These are phyloP conservation scores for Hypanus sabinus DNA, from an alignment of 2,113 vertebrate species.

Conservation along the genomic window DNA sequence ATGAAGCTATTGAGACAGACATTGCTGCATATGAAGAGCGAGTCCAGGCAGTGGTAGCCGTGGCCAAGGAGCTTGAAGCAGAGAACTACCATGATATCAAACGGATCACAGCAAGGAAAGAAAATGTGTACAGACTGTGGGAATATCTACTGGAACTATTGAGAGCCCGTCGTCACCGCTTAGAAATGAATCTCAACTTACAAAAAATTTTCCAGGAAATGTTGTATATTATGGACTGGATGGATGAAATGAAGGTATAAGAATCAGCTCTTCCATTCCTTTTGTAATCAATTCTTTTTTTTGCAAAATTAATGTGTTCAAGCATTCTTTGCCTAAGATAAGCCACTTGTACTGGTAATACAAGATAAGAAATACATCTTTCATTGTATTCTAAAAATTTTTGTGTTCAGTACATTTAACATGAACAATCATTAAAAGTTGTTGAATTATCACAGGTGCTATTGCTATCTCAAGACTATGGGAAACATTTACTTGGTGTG, in stretches of 20 bases:
- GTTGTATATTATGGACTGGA: slow-evolving; percentile 98
- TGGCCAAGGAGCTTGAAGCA: slow-evolving; percentile 79
- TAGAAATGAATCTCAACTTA: slow-evolving; percentile 88
- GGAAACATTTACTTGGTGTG: slow-evolving; percentile 86
- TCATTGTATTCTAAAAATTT: neutral
- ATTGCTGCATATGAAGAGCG: slow-evolving; percentile 88
- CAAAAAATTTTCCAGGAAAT: slow-evolving; percentile 97
- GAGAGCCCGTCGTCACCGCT: slow-evolving; percentile 71
- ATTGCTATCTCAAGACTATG: slow-evolving; percentile 87
- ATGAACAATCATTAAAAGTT: neutral
- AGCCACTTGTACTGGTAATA: neutral
- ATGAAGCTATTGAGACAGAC: slow-evolving; percentile 92
- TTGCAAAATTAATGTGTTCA: neutral
- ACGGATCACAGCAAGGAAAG: slow-evolving; percentile 77
- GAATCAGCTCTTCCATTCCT: neutral
- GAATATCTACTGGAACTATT: slow-evolving; percentile 91
- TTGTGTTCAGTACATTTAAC: neutral
- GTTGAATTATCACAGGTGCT: slow-evolving; percentile 64
- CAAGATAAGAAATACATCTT: neutral
- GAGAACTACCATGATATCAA: slow-evolving; percentile 92
- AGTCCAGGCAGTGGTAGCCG: slow-evolving; percentile 81
- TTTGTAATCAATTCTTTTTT: neutral
- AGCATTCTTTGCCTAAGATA: neutral
- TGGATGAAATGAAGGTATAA: slow-evolving; percentile 95
- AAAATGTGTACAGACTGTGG: slow-evolving; percentile 91